Percentiles rank a stretch among this genome's conserved stretches.
Conservation (phyloP, 2,797 vertebrate species). For the Platalea minor region DNA sequence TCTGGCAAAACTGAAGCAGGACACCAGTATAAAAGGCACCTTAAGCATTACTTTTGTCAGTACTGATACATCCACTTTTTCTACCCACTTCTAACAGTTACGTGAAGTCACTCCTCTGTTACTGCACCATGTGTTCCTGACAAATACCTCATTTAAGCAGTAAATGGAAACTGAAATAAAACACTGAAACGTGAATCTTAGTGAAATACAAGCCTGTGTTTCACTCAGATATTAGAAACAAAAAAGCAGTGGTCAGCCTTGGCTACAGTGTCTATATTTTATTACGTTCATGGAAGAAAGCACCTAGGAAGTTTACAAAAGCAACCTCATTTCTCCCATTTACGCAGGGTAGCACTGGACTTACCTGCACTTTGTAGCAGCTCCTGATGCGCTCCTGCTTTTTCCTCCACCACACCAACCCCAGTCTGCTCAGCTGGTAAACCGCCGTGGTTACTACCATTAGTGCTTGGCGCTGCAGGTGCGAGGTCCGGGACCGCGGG, state of each 20-base stretch:
- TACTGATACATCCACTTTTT: not conserved
- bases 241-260: accelerated
- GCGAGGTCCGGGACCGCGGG: conserved; percentile 59
- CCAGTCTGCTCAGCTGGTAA: conserved; percentile 54
- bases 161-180: not conserved
- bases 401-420: conserved; percentile 62
- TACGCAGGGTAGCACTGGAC: not conserved
- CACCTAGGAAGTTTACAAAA: accelerated
- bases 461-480: conserved; percentile 50
- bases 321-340: not conserved
- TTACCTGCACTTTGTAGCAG: conserved; percentile 72
- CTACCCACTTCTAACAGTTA: not conserved
- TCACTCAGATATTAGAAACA: not conserved
- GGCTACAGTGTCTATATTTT: not conserved
- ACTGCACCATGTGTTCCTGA: accelerated
- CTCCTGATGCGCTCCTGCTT: conserved; percentile 63
- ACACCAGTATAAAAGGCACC: not conserved
- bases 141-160: not conserved
- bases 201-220: not conserved
- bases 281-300: accelerated
- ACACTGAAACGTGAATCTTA: accelerated
- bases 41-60: not conserved
- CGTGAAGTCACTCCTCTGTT: not conserved
- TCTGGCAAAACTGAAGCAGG: not conserved
- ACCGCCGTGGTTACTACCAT: conserved; percentile 33